Conservation (phyloP, 1,140 invertebrate species). For the Oryctes rhinoceros region DNA sequence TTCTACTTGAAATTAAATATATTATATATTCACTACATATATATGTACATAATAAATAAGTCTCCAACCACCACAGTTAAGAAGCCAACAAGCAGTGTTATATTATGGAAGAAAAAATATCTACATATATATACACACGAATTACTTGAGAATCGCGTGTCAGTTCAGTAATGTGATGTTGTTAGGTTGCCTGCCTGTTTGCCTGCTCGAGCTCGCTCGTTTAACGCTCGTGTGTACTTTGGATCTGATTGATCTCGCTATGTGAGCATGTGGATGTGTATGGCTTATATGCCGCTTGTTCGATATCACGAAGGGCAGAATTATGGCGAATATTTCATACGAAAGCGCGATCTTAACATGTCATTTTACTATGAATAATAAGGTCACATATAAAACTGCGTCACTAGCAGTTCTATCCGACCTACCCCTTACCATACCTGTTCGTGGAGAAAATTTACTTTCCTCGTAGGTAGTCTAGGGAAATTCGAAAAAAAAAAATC, state of each 20-base stretch:
- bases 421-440: no score
- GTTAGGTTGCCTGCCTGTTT: conserved; percentile 37
- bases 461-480: no score
- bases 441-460: no score
- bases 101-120: neutral
- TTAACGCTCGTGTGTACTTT: neutral
- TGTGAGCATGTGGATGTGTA: neutral
- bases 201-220: neutral
- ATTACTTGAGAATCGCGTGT: conserved; percentile 11
- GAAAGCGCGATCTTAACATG: conserved; percentile 38
- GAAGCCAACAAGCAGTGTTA: no score
- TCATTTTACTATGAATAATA: conserved; percentile 42
- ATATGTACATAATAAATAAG: no score
- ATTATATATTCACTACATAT: neutral
- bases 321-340: conserved; percentile 42
- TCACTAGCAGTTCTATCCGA: neutral
- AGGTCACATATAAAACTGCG: conserved; percentile 38
- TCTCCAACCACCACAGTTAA: no score
- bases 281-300: neutral
- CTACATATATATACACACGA: neutral
- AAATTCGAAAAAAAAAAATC: no score
- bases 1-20: neutral
- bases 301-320: conserved; percentile 40
- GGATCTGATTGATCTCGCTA: conserved; percentile 36
- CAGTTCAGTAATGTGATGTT: conserved; percentile 29